These are phyloP conservation scores for Myotis planiceps DNA, from an alignment of 2,797 vertebrate genomes.

Conservation along the genomic window DNA sequence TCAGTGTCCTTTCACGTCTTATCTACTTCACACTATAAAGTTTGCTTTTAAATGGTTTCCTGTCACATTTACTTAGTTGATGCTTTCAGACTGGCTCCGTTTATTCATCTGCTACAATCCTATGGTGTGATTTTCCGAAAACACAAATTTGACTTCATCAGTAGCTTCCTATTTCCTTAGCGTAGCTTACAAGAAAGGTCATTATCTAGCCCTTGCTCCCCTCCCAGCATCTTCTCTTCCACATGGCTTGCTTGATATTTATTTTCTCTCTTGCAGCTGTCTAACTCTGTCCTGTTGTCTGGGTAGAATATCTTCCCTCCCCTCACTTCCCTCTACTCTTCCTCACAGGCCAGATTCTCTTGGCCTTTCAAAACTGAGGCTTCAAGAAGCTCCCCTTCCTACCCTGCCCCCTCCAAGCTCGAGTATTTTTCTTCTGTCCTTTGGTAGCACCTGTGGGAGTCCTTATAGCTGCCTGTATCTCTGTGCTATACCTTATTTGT, in stretches of 20 bases:
- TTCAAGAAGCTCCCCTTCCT: neutral
- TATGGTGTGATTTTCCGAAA: neutral
- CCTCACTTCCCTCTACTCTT: neutral
- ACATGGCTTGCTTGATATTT: neutral
- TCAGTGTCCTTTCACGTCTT: neutral
- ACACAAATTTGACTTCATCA: neutral
- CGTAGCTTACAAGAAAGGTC: neutral
- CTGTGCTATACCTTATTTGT: constrained; percentile 45
- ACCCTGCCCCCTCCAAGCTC: neutral
- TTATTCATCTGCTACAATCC: neutral
- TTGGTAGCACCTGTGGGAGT: neutral
- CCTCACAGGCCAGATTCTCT: neutral
- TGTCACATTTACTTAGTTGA: neutral
- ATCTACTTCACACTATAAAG: neutral
- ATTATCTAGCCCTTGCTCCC: neutral
- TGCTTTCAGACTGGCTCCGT: neutral
- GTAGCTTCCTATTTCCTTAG: neutral
- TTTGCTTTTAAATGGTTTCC: neutral
- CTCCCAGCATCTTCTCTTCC: neutral
- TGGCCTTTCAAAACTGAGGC: neutral
- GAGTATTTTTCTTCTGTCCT: neutral
- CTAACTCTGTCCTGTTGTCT: neutral
- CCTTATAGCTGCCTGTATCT: neutral
- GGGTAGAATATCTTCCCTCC: neutral
- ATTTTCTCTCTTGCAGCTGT: neutral